A percentile compares a stretch with the other conserved stretches of the same genome.
Conservation (phyloP, 2,888 invertebrate genomes). For the Vannuccia rotundouncinata region DNA sequence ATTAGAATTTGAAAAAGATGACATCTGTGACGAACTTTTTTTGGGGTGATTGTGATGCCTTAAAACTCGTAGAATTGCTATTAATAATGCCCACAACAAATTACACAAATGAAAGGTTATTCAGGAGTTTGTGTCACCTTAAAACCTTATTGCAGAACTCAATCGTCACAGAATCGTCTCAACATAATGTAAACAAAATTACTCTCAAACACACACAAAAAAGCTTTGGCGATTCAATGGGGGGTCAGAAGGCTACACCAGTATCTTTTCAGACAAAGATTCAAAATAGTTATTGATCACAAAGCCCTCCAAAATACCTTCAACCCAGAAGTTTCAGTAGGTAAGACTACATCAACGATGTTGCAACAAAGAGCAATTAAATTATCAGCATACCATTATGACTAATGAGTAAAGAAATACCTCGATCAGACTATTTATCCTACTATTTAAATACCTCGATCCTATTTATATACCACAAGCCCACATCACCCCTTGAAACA, state of each 20-base stretch:
- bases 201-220: background rate
- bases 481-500: background rate
- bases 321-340: background rate
- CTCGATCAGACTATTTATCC: background rate
- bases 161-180: too few species aligned
- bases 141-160: too few species aligned
- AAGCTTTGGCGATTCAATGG: background rate
- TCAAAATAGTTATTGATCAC: background rate
- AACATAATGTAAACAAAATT: too few species aligned
- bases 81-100: too few species aligned
- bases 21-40: too few species aligned
- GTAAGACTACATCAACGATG: background rate
- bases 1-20: too few species aligned
- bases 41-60: too few species aligned
- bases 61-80: too few species aligned
- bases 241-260: background rate
- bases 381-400: background rate
- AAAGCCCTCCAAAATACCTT: background rate
- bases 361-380: background rate
- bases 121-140: too few species aligned
- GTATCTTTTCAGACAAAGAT: background rate
- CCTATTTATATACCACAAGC: background rate
- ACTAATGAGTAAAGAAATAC: background rate
- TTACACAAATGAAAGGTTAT: too few species aligned
- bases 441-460: background rate